These are phyloP conservation scores for Ceratotherium simum DNA, from an alignment of 2,113 vertebrate genomes.

Conservation along the genomic window DNA sequence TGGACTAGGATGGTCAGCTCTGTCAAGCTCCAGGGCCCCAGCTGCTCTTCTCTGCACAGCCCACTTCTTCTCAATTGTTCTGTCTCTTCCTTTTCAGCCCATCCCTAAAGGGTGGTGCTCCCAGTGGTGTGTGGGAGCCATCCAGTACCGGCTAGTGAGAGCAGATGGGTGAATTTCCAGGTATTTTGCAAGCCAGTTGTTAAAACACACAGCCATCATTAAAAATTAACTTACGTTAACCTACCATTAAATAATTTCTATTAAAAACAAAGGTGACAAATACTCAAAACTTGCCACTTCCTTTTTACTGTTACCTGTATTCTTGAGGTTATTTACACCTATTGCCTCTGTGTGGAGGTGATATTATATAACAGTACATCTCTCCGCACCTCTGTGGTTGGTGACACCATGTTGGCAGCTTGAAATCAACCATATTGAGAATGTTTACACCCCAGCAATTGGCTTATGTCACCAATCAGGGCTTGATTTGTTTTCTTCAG, in stretches of 20 bases:
- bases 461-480: too few relatives aligned
- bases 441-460: background rate
- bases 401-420: background rate
- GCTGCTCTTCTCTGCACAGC: too few relatives aligned
- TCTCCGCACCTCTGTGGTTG: background rate
- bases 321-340: background rate
- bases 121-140: rapidly evolving
- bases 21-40: background rate
- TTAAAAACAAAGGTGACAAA: background rate
- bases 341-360: rapidly evolving
- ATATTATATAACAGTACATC: rapidly evolving
- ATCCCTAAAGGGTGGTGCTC: background rate
- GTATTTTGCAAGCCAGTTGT: background rate
- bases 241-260: background rate
- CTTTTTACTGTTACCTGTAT: background rate
- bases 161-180: background rate
- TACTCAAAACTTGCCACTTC: background rate
- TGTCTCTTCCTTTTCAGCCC: background rate
- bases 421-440: rapidly evolving
- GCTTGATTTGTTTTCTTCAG: background rate
- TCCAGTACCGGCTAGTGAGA: background rate
- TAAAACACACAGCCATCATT: background rate
- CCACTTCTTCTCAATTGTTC: background rate
- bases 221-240: background rate
- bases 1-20: rapidly evolving